Evolutionary conservation across 2,888 invertebrate genomes (phyloP).

Genomic region (Tinea pellionella): DNA sequence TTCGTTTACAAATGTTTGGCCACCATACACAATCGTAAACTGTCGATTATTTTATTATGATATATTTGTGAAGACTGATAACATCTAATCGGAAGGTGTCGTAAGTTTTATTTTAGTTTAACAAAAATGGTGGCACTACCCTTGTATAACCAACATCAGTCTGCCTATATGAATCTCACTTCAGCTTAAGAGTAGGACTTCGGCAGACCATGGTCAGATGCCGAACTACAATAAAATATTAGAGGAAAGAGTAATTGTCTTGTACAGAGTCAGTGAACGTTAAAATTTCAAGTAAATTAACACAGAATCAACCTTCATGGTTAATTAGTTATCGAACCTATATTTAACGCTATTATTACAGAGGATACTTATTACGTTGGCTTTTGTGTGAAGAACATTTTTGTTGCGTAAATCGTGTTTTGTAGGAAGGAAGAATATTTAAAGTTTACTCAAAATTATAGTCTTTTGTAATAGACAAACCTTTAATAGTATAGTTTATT

Average conservation of each 20-base stretch:
- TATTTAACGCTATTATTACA: constrained; percentile 11
- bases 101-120: background rate
- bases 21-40: constrained; percentile 25
- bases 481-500: no score
- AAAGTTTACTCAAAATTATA: no score
- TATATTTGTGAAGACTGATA: background rate
- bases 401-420: constrained; percentile 27
- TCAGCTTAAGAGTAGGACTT: no score
- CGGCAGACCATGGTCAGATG: no score
- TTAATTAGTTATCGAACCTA: constrained; percentile 45
- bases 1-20: constrained; percentile 37
- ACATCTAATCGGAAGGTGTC: background rate
- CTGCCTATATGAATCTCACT: no score
- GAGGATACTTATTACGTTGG: constrained; percentile 32
- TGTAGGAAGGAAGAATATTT: background rate
- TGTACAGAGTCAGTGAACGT: background rate
- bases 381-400: constrained; percentile 24
- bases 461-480: no score
- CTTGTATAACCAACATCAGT: no score
- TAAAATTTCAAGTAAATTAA: constrained; percentile 21
- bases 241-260: background rate
- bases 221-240: no score
- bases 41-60: constrained; percentile 6
- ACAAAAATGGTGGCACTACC: no score
- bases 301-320: constrained; percentile 40